Evolutionary conservation across 1,140 invertebrate genomes (phyloP).

Genomic region (Drosophila kanapiae): DNA sequence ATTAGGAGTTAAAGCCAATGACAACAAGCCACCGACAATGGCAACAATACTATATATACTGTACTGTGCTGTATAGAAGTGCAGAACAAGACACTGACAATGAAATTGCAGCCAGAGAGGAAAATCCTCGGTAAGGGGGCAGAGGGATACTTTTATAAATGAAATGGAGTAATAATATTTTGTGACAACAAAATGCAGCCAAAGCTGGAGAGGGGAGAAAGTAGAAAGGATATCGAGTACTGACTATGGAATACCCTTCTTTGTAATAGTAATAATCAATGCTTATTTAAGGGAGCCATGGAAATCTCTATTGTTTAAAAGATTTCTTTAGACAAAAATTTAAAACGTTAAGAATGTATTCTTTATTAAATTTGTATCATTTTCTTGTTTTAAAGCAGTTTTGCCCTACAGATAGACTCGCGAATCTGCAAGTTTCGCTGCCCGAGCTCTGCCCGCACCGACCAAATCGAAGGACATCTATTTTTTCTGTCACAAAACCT

Average conservation of each 20-base stretch:
- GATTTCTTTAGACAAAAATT: too few species aligned
- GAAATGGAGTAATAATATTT: conserved; percentile 84
- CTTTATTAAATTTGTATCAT: too few species aligned
- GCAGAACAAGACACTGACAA: conserved; percentile 68
- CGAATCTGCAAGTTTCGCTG: too few species aligned
- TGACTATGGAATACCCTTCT: background rate
- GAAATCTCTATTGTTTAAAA: too few species aligned
- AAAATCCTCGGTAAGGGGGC: conserved; percentile 2
- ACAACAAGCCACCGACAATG: conserved; percentile 51
- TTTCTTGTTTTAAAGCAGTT: too few species aligned
- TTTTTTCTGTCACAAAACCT: background rate
- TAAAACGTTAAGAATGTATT: too few species aligned
- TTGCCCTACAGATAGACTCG: too few species aligned
- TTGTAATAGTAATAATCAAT: background rate
- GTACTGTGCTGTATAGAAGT: background rate
- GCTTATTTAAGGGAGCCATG: too few species aligned
- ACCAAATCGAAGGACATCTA: background rate
- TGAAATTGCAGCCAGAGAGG: conserved; percentile 63
- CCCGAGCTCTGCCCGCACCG: too few species aligned
- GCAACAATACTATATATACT: conserved; percentile 5
- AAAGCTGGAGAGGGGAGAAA: background rate
- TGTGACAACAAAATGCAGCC: conserved; percentile 71
- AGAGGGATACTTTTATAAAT: conserved; percentile 71
- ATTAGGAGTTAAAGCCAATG: conserved; percentile 55
- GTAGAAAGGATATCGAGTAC: too few species aligned